Percentiles rank a stretch among this genome's conserved stretches.
Conservation (phyloP, 2,888 invertebrate species). For the Epinotia bilunana region DNA sequence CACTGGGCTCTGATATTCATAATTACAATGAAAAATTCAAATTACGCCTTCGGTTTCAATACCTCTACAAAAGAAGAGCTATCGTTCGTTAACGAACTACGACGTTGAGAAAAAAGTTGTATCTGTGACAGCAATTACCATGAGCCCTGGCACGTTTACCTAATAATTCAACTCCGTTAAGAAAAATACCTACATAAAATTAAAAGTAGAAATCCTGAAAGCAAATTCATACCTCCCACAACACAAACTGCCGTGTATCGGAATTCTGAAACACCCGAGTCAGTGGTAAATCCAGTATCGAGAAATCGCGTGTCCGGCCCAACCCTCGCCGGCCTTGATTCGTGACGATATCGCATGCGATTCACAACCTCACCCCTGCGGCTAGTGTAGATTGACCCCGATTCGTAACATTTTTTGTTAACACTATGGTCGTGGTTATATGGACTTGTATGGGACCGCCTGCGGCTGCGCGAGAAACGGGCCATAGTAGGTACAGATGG, state of each 20-base stretch:
- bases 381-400: neutral
- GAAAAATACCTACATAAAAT: neutral
- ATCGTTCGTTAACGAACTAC: no score
- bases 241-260: neutral
- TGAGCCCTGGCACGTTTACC: no score
- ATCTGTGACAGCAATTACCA: no score
- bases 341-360: slow-evolving; percentile 18
- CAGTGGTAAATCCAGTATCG: slow-evolving; percentile 49
- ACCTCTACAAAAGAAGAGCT: no score
- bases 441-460: no score
- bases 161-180: neutral
- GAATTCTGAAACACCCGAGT: slow-evolving; percentile 48
- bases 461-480: no score
- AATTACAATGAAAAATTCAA: no score
- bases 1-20: no score
- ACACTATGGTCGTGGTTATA: neutral
- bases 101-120: no score
- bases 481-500: no score
- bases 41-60: no score
- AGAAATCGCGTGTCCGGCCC: slow-evolving; percentile 53
- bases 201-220: neutral
- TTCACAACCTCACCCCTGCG: neutral
- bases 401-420: neutral
- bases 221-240: neutral
- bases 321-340: slow-evolving; percentile 44